Base-by-base conservation (phyloP, 2,113 vertebrate genomes). In the Alethe diademata region DNA sequence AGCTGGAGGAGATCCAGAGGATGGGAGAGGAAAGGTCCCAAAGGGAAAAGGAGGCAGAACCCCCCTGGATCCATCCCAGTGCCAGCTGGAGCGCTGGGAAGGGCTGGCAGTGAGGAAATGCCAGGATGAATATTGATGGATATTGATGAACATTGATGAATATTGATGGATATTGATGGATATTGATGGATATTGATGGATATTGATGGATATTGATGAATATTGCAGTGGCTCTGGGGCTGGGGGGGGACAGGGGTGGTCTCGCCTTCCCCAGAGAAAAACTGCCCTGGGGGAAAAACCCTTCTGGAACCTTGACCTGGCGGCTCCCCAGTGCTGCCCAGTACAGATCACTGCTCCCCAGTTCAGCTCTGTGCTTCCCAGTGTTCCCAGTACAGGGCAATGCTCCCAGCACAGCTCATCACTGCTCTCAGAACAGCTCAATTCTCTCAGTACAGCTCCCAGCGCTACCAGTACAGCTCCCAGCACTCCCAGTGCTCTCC, bases 41-140 rank as follows among this genome's bases (percentile, higher is more conserved):
- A 38, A 72, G 9, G 57, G 28, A 19, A 47, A 38, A 8, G 35
- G 14, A 60, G 9, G 45, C 45, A 88, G 58, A 69, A 64, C 12
- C 24, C 12, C 28, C 8, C 11, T 0, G 0, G 16, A 3, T 53
- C 7, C 48, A 17, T 33, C 8, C 47, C 42, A 0, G 12, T 53
- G 70, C 84, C 91, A 91, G 85, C 85, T 83, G 95, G 91, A 69
- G 62, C 6, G 0, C 62, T 0, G 51, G 91, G 54, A 69, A 76
- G 64, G 50, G 81, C 81, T 96, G 93, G 80, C 64, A 2, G 8
- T 0, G 29, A 69, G 82, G 73, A 78, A 85, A 80, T 84, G 91
- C 28, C 88, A 31, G 50, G 40, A 69, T 90, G 93, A 81, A 81
- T 26, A 26, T 20, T 16, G 64, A 26, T 50, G 24, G 25, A 26